phyloP scores from a whole-genome alignment of 2,113 vertebrate genomes.

The Amblyornis subalaris region DNA sequence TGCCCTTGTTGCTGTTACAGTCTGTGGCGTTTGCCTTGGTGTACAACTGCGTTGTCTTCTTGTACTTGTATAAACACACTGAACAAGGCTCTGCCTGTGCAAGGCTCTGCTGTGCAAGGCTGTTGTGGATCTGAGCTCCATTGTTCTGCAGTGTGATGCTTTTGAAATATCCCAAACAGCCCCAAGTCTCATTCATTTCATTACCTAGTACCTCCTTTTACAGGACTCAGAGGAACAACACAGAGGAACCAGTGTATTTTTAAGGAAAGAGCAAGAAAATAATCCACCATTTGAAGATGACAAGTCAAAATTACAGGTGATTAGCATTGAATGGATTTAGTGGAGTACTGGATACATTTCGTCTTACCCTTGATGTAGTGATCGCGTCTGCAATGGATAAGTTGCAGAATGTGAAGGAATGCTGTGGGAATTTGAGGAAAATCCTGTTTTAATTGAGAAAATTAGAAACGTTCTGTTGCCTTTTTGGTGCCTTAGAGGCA shows the following conservation, averaged over 20 bases:
- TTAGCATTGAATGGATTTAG: not conserved
- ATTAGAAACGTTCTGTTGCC: not conserved
- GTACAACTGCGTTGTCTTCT: not conserved
- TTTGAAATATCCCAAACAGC: not conserved
- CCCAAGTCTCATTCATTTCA: not conserved
- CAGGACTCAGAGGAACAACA: constrained; percentile 13
- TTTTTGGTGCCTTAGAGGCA: not conserved
- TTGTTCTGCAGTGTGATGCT: not conserved
- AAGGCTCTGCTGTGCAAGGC: not conserved
- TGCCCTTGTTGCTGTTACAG: not conserved
- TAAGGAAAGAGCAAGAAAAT: constrained; percentile 52
- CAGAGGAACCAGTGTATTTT: not conserved
- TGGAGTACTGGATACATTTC: not conserved
- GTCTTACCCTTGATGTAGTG: not conserved
- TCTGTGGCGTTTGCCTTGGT: not conserved
- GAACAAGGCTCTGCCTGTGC: not conserved
- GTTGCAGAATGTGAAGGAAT: not conserved
- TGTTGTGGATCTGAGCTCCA: not conserved
- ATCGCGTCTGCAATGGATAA: not conserved
- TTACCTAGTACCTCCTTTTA: not conserved
- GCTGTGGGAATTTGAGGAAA: not conserved
- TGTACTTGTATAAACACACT: not conserved
- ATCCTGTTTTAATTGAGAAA: not conserved
- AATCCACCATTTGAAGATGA: constrained; percentile 69
- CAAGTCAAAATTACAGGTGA: constrained; percentile 85